These are phyloP conservation scores for Baryphthengus martii DNA, from an alignment of 2,113 vertebrate species.

Conservation along the genomic window DNA sequence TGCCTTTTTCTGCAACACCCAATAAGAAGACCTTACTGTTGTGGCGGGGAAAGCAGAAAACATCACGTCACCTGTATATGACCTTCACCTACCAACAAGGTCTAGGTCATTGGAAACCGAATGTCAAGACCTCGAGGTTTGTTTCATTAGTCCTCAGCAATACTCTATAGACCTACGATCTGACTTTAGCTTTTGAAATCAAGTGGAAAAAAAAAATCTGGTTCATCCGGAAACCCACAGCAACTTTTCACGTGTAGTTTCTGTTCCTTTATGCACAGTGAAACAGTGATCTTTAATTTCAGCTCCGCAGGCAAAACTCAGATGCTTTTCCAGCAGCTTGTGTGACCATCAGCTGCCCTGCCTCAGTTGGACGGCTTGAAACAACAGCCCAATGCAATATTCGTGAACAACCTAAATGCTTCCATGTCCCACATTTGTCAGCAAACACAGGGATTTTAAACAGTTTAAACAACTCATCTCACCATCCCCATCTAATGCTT, in stretches of 20 bases:
- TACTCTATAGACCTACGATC: not conserved
- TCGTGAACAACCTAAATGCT: not conserved
- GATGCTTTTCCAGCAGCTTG: not conserved
- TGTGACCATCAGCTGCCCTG: fast-evolving
- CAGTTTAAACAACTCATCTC: not conserved
- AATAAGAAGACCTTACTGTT: not conserved
- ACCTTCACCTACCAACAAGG: not conserved
- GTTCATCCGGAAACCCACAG: not conserved
- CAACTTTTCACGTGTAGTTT: not conserved
- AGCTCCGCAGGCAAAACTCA: fast-evolving
- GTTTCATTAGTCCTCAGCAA: not conserved
- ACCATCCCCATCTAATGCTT: not conserved
- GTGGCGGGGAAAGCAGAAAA: not conserved
- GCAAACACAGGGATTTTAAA: not conserved
- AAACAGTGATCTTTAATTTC: not conserved
- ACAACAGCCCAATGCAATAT: not conserved
- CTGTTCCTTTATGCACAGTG: not conserved
- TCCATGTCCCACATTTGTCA: not conserved
- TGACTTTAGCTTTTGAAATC: not conserved
- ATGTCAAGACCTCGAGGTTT: not conserved
- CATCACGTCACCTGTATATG: not conserved
- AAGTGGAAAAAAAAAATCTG: not conserved
- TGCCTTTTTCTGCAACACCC: not conserved
- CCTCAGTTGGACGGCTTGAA: too few species aligned
- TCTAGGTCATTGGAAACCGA: not conserved